These are phyloP conservation scores for Pteromalus puparum DNA, from an alignment of 1,140 invertebrate genomes.

Conservation along the genomic window DNA sequence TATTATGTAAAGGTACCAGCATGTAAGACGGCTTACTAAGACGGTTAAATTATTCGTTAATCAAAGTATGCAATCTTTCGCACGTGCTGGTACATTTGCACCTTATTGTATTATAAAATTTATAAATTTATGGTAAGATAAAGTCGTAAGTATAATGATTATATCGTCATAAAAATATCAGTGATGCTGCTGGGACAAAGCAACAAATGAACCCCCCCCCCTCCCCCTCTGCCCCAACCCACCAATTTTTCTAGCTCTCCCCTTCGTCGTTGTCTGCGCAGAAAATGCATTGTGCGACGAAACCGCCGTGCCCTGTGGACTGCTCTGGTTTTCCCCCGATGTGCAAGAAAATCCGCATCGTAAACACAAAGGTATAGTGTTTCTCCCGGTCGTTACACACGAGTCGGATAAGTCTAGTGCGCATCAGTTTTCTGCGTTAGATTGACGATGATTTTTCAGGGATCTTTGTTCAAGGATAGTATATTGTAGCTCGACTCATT, in stretches of 20 bases:
- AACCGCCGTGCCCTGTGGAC: background rate
- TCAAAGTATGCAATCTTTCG: too few species aligned
- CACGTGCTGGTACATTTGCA: too few species aligned
- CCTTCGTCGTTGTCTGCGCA: background rate
- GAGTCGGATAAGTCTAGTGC: background rate
- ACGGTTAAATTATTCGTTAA: too few species aligned
- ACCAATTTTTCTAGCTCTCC: background rate
- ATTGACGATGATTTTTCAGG: background rate
- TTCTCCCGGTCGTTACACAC: background rate
- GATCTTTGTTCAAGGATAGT: background rate
- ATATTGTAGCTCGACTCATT: too few species aligned
- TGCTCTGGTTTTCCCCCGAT: background rate
- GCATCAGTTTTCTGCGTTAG: background rate
- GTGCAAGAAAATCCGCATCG: background rate
- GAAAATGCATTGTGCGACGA: background rate
- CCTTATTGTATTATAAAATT: too few species aligned
- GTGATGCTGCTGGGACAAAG: background rate
- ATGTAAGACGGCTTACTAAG: too few species aligned
- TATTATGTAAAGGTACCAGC: background rate
- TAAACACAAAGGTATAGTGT: background rate
- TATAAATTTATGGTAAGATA: too few species aligned
- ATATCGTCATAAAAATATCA: too few species aligned
- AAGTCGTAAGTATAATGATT: too few species aligned
- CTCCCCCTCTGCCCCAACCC: background rate
- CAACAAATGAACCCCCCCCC: background rate